These are phyloP conservation scores for Peromyscus nudipes DNA, from an alignment of 2,797 vertebrate genomes.

Conservation along the genomic window DNA sequence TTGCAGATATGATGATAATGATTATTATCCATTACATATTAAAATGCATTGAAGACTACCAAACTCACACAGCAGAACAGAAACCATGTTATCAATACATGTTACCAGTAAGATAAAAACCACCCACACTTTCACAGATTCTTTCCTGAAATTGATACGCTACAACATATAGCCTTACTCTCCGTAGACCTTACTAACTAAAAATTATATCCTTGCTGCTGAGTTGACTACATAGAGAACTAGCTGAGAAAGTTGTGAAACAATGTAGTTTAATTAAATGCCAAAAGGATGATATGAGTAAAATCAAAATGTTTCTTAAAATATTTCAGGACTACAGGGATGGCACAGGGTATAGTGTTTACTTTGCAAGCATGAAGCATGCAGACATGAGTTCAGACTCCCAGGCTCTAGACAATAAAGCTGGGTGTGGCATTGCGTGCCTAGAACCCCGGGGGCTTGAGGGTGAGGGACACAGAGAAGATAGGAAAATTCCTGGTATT, in stretches of 20 bases:
- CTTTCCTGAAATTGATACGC: background rate
- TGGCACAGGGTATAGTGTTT: background rate
- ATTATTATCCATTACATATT: background rate
- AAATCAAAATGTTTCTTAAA: background rate
- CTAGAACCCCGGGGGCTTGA: too few species aligned
- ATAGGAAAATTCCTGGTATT: background rate
- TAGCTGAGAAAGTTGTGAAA: background rate
- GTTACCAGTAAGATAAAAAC: background rate
- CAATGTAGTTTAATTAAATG: background rate
- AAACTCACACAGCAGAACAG: background rate
- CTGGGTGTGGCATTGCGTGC: accelerated
- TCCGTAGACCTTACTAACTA: background rate
- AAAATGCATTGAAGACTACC: background rate
- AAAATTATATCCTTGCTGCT: conserved; percentile 7
- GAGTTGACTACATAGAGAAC: background rate
- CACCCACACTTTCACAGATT: background rate
- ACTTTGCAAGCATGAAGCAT: background rate
- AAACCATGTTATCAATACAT: background rate
- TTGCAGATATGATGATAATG: background rate
- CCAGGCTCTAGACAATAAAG: background rate
- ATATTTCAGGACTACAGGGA: background rate
- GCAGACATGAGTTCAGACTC: background rate
- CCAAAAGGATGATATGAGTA: background rate
- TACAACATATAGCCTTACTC: background rate
- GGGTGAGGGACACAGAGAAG: background rate